A percentile compares a stretch with the other conserved stretches of the same genome.
Conservation (phyloP, 1,140 invertebrate species). For the Pseudachorutes palmiensis region DNA sequence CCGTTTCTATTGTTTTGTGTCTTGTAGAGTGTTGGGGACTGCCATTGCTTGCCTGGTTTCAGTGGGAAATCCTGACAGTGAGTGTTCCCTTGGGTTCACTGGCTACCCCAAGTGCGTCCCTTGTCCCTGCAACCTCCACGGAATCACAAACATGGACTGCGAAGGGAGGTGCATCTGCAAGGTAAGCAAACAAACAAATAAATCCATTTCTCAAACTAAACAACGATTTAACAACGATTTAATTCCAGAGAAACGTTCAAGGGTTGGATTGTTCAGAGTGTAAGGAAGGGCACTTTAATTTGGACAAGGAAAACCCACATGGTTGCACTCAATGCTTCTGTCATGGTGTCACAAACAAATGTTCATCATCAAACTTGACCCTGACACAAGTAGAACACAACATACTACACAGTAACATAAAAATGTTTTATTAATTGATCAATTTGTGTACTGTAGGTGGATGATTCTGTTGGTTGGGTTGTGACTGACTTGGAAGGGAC, state of each 20-base stretch:
- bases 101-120: constrained; percentile 68
- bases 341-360: constrained; percentile 70
- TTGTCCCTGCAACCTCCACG: constrained; percentile 72
- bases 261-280: constrained; percentile 74
- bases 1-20: too few species aligned
- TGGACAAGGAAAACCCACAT: constrained; percentile 61
- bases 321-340: constrained; percentile 89
- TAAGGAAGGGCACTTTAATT: constrained; percentile 71
- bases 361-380: constrained; percentile 43
- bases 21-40: constrained; percentile 57
- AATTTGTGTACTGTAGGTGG: constrained; percentile 19
- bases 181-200: constrained; percentile 44
- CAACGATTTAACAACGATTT: not conserved
- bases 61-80: constrained; percentile 68
- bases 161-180: constrained; percentile 78
- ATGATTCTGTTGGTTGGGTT: constrained; percentile 34
- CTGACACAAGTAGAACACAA: not conserved
- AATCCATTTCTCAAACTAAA: not conserved
- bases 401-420: not conserved
- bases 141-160: constrained; percentile 60
- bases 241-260: constrained; percentile 54
- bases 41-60: constrained; percentile 73
- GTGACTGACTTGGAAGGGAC: constrained; percentile 39
- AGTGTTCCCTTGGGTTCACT: constrained; percentile 70
- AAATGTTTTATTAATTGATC: constrained; percentile 6